These are phyloP conservation scores for Phalloptychus januarius DNA, from an alignment of 2,797 vertebrate genomes.

Conservation along the genomic window DNA sequence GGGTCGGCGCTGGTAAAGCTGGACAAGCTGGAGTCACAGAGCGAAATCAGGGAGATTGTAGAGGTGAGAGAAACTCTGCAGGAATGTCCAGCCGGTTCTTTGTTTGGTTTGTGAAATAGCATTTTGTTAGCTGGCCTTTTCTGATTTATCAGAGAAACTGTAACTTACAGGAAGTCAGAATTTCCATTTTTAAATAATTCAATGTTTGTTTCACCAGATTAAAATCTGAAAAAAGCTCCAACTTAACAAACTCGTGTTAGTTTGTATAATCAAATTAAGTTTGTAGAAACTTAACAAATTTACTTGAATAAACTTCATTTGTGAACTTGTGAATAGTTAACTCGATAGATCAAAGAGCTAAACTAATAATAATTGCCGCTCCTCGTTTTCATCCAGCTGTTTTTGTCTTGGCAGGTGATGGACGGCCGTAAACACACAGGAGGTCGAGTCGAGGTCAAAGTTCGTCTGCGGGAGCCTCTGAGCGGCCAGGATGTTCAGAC, in stretches of 20 bases:
- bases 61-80: constrained; percentile 51
- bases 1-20: constrained; percentile 92
- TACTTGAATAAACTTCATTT: background rate
- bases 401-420: constrained; percentile 84
- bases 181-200: background rate
- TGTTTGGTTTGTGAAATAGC: too few relatives aligned
- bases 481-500: constrained; percentile 90
- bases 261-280: background rate
- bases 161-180: background rate
- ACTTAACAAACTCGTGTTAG: background rate
- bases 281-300: background rate
- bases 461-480: constrained; percentile 92
- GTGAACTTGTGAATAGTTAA: too few relatives aligned
- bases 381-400: background rate
- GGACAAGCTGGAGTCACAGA: constrained; percentile 91
- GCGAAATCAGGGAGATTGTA: constrained; percentile 93
- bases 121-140: background rate
- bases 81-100: too few relatives aligned
- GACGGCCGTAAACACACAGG: constrained; percentile 94
- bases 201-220: background rate
- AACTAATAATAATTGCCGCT: background rate
- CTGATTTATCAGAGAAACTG: background rate
- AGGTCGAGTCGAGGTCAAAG: constrained; percentile 92
- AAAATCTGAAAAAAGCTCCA: background rate
- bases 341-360: too few relatives aligned